Evolutionary conservation across 1,140 invertebrate species (phyloP).

Genomic region (Musca vetustissima): DNA sequence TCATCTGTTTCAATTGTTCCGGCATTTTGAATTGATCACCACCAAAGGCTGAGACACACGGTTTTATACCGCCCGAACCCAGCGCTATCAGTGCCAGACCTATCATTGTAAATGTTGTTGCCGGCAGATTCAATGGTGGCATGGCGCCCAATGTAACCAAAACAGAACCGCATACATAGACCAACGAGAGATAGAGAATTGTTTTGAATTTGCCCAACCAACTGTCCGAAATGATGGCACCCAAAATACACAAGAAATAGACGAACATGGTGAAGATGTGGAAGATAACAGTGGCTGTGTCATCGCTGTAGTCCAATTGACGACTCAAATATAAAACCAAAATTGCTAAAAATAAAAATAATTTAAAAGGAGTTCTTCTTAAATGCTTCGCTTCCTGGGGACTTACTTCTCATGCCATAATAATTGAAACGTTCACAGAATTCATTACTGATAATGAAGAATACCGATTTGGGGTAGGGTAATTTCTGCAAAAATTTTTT

Average conservation of each 20-base stretch:
- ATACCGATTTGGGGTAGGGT: constrained; percentile 85
- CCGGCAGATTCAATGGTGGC: constrained; percentile 62
- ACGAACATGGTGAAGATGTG: constrained; percentile 79
- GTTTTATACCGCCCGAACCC: constrained; percentile 96
- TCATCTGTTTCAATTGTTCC: constrained; percentile 74
- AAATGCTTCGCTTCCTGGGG: too few relatives aligned
- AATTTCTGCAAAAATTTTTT: constrained; percentile 64
- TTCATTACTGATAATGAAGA: constrained; percentile 93
- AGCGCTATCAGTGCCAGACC: constrained; percentile 82
- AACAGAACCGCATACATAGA: constrained; percentile 87
- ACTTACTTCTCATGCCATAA: constrained; percentile 94
- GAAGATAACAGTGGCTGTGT: constrained; percentile 74
- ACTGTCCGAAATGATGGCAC: constrained; percentile 82
- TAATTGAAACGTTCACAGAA: constrained; percentile 96
- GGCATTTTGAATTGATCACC: constrained; percentile 92
- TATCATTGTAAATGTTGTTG: constrained; percentile 70
- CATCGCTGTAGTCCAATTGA: constrained; percentile 64
- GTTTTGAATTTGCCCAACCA: constrained; percentile 82
- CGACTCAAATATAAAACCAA: constrained; percentile 75
- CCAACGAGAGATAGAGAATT: constrained; percentile 82
- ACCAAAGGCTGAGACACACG: constrained; percentile 95
- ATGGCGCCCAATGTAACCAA: constrained; percentile 73
- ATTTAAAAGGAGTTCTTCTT: constrained; percentile 63
- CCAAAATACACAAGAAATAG: constrained; percentile 79
- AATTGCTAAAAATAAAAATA: constrained; percentile 77